These are phyloP conservation scores for Myotis myotis DNA, from an alignment of 2,797 vertebrate genomes.

Conservation along the genomic window DNA sequence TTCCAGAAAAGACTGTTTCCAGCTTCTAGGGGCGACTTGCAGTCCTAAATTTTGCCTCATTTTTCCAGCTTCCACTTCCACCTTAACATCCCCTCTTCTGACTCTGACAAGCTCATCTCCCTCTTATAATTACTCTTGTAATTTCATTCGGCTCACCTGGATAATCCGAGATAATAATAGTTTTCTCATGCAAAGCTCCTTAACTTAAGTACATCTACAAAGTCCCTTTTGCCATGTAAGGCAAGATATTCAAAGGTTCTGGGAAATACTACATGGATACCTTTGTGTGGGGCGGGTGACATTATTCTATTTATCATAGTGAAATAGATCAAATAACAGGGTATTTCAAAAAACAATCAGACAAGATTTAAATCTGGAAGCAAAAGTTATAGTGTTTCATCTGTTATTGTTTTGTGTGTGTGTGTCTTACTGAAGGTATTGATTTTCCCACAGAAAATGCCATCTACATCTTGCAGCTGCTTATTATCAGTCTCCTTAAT, in stretches of 20 bases:
- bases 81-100: neutral
- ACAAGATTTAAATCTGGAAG: neutral
- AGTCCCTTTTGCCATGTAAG: neutral
- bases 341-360: slow-evolving; percentile 7
- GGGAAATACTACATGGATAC: neutral
- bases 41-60: neutral
- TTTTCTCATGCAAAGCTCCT: neutral
- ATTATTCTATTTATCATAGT: neutral
- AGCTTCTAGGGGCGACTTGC: neutral
- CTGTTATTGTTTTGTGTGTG: neutral
- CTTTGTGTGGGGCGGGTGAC: neutral
- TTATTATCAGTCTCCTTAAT: slow-evolving; percentile 50
- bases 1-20: neutral
- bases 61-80: neutral
- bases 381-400: neutral
- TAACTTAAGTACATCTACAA: neutral
- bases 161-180: neutral
- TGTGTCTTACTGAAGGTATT: neutral
- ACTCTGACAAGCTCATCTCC: neutral
- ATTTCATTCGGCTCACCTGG: neutral
- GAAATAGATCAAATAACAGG: neutral
- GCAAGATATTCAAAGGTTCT: neutral
- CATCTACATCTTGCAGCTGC: neutral
- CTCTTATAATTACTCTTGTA: neutral
- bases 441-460: slow-evolving; percentile 23